phyloP scores from a whole-genome alignment of 1,140 invertebrate species.

The Leptinotarsa undecemlineata region DNA sequence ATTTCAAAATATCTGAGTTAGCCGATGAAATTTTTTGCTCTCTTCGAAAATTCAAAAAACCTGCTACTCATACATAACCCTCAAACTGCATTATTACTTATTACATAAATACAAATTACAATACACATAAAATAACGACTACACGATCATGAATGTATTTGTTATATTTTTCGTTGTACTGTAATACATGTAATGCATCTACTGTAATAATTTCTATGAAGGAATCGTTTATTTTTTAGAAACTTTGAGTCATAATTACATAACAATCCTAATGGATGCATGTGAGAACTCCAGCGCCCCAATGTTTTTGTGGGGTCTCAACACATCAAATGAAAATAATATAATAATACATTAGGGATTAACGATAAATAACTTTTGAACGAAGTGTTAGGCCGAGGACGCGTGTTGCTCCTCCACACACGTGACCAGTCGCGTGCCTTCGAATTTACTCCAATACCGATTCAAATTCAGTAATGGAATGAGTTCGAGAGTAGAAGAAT shows the following conservation, averaged over 20 bases:
- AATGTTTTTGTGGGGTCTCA: slow-evolving; percentile 13
- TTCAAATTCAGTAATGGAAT: slow-evolving; percentile 18
- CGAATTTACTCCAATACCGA: neutral
- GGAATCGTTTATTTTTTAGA: too few species aligned
- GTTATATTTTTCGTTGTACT: too few species aligned
- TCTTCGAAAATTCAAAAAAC: too few species aligned
- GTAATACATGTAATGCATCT: too few species aligned
- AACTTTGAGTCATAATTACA: neutral
- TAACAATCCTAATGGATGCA: neutral
- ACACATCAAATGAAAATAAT: slow-evolving; percentile 20
- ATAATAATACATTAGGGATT: slow-evolving; percentile 26
- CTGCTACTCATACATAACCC: too few species aligned
- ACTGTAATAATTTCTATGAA: too few species aligned
- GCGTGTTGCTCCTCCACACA: slow-evolving; percentile 23
- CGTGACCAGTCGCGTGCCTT: slow-evolving; percentile 22
- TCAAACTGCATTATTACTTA: too few species aligned
- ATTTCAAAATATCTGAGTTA: too few species aligned
- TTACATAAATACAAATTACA: too few species aligned
- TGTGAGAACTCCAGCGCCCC: neutral
- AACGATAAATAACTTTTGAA: slow-evolving; percentile 30
- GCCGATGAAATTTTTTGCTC: too few species aligned
- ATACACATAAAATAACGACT: too few species aligned
- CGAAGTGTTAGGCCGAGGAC: slow-evolving; percentile 28
- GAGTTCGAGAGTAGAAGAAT: neutral
- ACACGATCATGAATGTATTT: too few species aligned